Base-by-base conservation (phyloP, 2,113 vertebrate genomes). In the Glaucidium brasilianum region DNA sequence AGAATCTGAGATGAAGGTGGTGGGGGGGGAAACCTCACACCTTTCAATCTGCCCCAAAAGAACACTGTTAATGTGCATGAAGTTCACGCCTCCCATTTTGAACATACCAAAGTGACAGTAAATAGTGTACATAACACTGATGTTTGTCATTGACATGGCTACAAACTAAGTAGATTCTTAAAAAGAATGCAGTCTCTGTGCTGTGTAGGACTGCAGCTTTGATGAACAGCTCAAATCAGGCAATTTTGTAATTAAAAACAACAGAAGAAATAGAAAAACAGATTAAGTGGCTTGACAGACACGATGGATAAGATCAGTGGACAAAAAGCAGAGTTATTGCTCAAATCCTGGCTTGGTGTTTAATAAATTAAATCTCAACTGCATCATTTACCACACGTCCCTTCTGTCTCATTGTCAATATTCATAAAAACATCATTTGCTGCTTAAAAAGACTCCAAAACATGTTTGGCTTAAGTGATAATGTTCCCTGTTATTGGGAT, bases 291-390 rank as follows among this genome's bases (percentile, higher is more conserved):
- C 63, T 83, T 93, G 90, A 93, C 87, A 90, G 63, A 87, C 49
- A 93, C 35, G n/a, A 53, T 6, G 95, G 78, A 85, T 73, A 96
- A 96, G 90, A 94, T 88, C 90, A 69, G 49, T 15, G 74, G 81
- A 96, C 93, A 96, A 88, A 95, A 90, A 80, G 27, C 92, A 94
- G 84, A 86, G 72, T 76, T 92, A 93, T 69, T 72, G 27, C 35
- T 76, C 69, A 82, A 90, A 93, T 87, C 62, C 71, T 62, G 29
- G 39, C 45, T 81, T 85, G 41, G 43, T 73, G 25, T 73, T 89
- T 73, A 94, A 37, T 83, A 93, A 72, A 45, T 55, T 63, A 63
- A 75, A 88, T 69, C n/a, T 76, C 45, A 80, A 23, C 37, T n/a
- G 9, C n/a, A 82, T n/a, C 35, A 45, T n/a, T 90, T 82, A 79